phyloP scores from a whole-genome alignment of 2,888 invertebrate species.

The Rhagium mordax region DNA sequence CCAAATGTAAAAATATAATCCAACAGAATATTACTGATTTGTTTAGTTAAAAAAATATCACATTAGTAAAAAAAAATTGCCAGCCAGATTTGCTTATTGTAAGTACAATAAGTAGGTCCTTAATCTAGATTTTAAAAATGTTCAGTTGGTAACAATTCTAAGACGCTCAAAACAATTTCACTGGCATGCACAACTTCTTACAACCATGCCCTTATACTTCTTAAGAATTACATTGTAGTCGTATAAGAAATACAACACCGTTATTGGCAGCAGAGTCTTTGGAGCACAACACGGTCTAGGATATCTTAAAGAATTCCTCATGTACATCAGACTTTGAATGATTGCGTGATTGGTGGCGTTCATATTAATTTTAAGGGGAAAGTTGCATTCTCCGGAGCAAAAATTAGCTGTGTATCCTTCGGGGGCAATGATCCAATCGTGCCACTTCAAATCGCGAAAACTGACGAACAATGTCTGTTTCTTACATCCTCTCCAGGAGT shows the following conservation, averaged over 20 bases:
- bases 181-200: constrained; percentile 97
- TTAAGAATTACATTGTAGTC: constrained; percentile 89
- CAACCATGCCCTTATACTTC: constrained; percentile 97
- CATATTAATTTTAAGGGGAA: constrained; percentile 93
- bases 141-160: too few relatives aligned
- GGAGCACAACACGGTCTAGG: constrained; percentile 97
- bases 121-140: too few relatives aligned
- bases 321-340: constrained; percentile 91
- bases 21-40: too few relatives aligned
- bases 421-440: constrained; percentile 98
- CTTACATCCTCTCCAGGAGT: constrained; percentile 80
- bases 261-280: constrained; percentile 88
- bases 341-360: constrained; percentile 98
- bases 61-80: too few relatives aligned
- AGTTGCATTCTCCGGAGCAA: constrained; percentile 94
- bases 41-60: too few relatives aligned
- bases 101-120: too few relatives aligned
- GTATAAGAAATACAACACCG: constrained; percentile 92
- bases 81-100: too few relatives aligned
- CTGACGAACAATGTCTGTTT: constrained; percentile 93
- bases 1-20: too few relatives aligned
- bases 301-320: constrained; percentile 85
- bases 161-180: too few relatives aligned
- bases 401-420: constrained; percentile 95
- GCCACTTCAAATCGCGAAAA: constrained; percentile 91